These are phyloP conservation scores for Euclidia mi DNA, from an alignment of 2,888 invertebrate genomes.

Conservation along the genomic window DNA sequence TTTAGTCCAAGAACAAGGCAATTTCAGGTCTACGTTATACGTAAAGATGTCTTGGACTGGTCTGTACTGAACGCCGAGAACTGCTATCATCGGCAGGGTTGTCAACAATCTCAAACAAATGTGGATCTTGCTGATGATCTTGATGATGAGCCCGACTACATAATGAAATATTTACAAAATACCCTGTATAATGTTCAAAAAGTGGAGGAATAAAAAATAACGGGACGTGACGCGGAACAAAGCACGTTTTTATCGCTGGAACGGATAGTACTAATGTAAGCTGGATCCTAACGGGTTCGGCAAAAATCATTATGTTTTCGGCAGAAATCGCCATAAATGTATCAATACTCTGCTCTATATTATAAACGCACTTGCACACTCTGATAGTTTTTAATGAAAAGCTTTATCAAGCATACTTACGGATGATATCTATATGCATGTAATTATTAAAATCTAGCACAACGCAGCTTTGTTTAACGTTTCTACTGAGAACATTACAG, in stretches of 20 bases:
- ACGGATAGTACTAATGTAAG: constrained; percentile 81
- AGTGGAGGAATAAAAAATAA: constrained; percentile 80
- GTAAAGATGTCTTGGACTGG: too few species aligned
- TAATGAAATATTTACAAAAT: constrained; percentile 82
- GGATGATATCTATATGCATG: too few species aligned
- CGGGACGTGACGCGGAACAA: constrained; percentile 83
- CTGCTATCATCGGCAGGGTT: too few species aligned
- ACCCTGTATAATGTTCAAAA: constrained; percentile 75
- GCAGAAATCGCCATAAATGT: constrained; percentile 46
- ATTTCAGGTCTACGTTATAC: too few species aligned
- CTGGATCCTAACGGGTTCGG: constrained; percentile 67
- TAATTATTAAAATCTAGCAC: too few species aligned
- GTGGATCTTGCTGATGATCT: too few species aligned
- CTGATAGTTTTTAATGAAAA: constrained; percentile 8
- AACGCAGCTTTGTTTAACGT: too few species aligned
- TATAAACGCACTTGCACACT: constrained; percentile 8
- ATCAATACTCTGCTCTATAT: constrained; percentile 17
- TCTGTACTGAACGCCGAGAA: too few species aligned
- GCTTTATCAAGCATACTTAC: constrained; percentile 6
- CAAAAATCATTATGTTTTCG: constrained; percentile 61
- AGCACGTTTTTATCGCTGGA: constrained; percentile 83
- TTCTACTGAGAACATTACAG: too few species aligned
- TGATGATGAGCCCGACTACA: constrained; percentile 75
- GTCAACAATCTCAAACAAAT: too few species aligned
- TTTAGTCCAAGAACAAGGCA: too few species aligned